Conservation (phyloP, 2,113 vertebrate genomes). For the Ia io region DNA sequence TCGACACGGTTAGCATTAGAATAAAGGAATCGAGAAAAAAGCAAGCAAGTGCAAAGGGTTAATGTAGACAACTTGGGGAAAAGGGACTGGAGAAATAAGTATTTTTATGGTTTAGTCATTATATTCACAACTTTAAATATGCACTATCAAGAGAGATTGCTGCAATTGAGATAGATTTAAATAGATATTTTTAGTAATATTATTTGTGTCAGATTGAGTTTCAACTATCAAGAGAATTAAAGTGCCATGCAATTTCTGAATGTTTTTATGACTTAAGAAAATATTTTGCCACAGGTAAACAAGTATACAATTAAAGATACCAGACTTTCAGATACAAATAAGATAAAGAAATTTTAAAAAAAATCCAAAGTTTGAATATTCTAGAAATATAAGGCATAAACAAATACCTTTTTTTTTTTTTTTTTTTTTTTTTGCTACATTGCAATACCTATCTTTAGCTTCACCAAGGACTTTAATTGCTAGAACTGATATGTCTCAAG, state of each 20-base stretch:
- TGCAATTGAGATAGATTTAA: not conserved
- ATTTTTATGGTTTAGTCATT: slow-evolving; percentile 9
- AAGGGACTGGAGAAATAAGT: not conserved
- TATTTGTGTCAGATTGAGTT: not conserved
- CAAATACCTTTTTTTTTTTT: not conserved
- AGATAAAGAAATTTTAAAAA: not conserved
- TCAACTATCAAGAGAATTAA: slow-evolving; percentile 1
- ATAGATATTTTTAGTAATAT: not conserved
- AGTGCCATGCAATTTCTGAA: not conserved
- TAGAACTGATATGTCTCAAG: not conserved
- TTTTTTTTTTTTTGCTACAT: not conserved
- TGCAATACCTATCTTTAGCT: not conserved
- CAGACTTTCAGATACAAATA: not conserved
- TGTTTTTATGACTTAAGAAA: not conserved
- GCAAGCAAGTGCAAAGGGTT: no score
- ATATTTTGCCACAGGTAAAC: not conserved
- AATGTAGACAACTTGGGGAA: slow-evolving; percentile 37
- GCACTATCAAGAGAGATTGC: slow-evolving; percentile 3
- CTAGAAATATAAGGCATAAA: not conserved
- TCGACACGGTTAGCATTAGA: no score
- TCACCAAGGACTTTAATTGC: not conserved
- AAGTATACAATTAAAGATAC: not conserved
- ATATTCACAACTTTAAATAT: not conserved
- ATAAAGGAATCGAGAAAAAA: no score
- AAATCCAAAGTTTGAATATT: not conserved